Percentiles rank a stretch among this genome's conserved stretches.
phyloP scores from a whole-genome alignment of 2,888 invertebrate genomes.

The Sylvicola cinctus region DNA sequence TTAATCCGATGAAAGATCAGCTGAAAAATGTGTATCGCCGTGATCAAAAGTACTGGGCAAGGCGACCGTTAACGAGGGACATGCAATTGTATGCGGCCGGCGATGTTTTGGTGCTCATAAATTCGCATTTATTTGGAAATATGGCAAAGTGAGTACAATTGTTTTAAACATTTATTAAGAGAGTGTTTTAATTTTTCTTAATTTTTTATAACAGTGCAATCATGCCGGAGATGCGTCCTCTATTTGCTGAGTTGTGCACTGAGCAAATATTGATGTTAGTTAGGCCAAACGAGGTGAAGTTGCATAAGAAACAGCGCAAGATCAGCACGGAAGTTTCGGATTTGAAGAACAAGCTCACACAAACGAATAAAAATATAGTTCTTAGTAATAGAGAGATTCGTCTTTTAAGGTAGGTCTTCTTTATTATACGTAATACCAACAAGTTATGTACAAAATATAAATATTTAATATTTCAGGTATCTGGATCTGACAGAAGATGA shows the following conservation, averaged over 20 bases:
- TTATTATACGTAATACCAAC: neutral
- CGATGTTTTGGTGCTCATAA: conserved; percentile 70
- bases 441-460: neutral
- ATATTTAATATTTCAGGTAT: conserved; percentile 31
- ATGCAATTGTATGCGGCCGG: conserved; percentile 84
- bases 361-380: conserved; percentile 68
- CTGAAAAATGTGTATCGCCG: conserved; percentile 65
- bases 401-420: conserved; percentile 37
- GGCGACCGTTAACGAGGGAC: conserved; percentile 69
- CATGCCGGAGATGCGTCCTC: conserved; percentile 42
- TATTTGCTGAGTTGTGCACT: conserved; percentile 68
- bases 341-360: conserved; percentile 57
- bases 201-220: conserved; percentile 35
- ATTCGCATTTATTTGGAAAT: conserved; percentile 61
- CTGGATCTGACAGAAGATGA: conserved; percentile 82
- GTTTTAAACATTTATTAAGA: neutral
- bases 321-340: conserved; percentile 81
- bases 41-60: conserved; percentile 77
- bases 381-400: conserved; percentile 82
- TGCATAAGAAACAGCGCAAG: conserved; percentile 74
- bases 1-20: conserved; percentile 82
- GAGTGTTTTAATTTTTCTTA: conserved; percentile 1
- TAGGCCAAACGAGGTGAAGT: conserved; percentile 65
- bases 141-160: conserved; percentile 32
- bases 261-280: conserved; percentile 76